Percentiles rank a stretch among this genome's conserved stretches.
phyloP scores from a whole-genome alignment of 2,113 vertebrate genomes.

The Spea bombifrons region DNA sequence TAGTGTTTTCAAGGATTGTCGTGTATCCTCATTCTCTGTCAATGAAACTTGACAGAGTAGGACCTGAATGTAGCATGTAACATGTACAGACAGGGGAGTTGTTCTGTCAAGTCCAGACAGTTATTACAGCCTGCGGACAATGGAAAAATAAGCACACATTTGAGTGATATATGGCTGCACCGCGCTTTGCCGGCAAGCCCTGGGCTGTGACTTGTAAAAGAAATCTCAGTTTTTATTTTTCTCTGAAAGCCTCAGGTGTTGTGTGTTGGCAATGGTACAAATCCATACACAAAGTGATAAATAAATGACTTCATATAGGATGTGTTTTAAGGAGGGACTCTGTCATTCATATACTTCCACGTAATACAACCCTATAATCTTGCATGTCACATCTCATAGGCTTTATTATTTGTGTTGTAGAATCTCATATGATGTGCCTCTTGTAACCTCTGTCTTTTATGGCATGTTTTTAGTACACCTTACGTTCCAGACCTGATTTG shows the following conservation, averaged over 20 bases:
- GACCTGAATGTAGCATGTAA: slow-evolving; percentile 19
- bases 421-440: not conserved
- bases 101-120: slow-evolving; percentile 46
- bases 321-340: not conserved
- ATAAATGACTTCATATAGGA: slow-evolving; percentile 7
- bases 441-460: too few species aligned
- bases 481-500: too few species aligned
- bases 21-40: not conserved
- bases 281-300: not conserved
- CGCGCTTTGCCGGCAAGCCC: slow-evolving; percentile 27
- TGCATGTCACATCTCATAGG: not conserved
- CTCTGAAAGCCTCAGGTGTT: slow-evolving; percentile 8
- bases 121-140: slow-evolving; percentile 34
- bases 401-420: not conserved
- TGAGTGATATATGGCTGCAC: slow-evolving; percentile 27
- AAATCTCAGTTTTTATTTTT: not conserved
- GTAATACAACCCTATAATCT: not conserved
- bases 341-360: not conserved
- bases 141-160: slow-evolving; percentile 1
- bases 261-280: slow-evolving; percentile 3
- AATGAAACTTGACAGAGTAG: not conserved
- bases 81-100: slow-evolving; percentile 41
- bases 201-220: slow-evolving; percentile 29
- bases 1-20: not conserved
- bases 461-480: too few species aligned